Percentiles rank a stretch among this genome's conserved stretches.
These are phyloP conservation scores for Archivesica marissinica DNA, from an alignment of 1,140 invertebrate genomes.

Conservation along the genomic window DNA sequence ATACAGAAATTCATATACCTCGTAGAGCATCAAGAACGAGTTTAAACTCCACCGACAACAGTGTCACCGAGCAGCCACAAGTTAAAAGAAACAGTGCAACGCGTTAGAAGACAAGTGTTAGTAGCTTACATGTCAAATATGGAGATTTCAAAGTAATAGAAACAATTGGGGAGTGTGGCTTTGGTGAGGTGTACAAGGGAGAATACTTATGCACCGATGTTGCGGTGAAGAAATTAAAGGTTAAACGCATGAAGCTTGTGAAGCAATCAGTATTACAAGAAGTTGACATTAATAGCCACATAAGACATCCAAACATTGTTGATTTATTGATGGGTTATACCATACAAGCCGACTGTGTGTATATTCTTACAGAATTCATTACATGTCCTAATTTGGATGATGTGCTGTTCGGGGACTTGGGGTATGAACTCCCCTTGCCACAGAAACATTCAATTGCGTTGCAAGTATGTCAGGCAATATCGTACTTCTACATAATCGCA, in stretches of 20 bases:
- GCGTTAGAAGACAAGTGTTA: no score
- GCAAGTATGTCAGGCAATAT: constrained; percentile 47
- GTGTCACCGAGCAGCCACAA: no score
- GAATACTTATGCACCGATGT: constrained; percentile 53
- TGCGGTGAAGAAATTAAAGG: constrained; percentile 46
- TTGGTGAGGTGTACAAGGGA: no score
- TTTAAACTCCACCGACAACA: no score
- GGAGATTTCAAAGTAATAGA: no score
- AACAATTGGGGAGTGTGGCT: no score
- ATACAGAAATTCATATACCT: no score
- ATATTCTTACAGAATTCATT: constrained; percentile 56
- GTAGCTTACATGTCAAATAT: no score
- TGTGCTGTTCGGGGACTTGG: constrained; percentile 50
- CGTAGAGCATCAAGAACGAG: no score
- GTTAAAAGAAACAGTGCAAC: no score
- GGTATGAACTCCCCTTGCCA: not conserved
- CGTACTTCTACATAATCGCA: constrained; percentile 57
- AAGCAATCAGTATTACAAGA: constrained; percentile 45
- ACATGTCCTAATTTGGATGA: constrained; percentile 58
- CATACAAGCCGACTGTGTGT: constrained; percentile 9
- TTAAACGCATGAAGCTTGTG: constrained; percentile 33
- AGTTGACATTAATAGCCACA: constrained; percentile 49
- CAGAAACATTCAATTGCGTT: no score
- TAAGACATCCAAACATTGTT: constrained; percentile 65
- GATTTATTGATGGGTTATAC: constrained; percentile 54